phyloP scores from a whole-genome alignment of 2,113 vertebrate species.

The Glaucidium brasilianum region DNA sequence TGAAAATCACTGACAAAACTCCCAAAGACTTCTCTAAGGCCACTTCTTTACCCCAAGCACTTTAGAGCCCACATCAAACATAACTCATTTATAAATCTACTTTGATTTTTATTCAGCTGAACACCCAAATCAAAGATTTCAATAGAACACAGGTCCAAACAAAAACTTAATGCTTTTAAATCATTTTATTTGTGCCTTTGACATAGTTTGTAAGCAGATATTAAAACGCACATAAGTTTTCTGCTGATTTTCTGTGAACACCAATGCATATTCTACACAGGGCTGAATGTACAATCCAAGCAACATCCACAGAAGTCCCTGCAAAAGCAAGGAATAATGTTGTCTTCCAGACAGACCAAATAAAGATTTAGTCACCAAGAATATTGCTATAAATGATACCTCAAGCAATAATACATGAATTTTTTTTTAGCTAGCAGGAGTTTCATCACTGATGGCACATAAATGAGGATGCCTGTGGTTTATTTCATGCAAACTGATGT shows the following conservation, averaged over 20 bases:
- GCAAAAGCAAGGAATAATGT: background rate
- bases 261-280: background rate
- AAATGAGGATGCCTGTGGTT: background rate
- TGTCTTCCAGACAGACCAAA: conserved; percentile 11
- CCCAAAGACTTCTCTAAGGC: background rate
- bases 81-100: background rate
- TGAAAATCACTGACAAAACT: background rate
- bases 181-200: background rate
- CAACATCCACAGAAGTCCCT: background rate
- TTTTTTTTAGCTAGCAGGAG: background rate
- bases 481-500: background rate
- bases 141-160: background rate
- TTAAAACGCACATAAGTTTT: background rate
- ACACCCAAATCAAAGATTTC: background rate
- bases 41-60: background rate
- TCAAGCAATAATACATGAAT: background rate
- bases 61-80: background rate
- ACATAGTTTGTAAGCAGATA: background rate
- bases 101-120: background rate
- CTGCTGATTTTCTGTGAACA: background rate
- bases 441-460: conserved; percentile 24
- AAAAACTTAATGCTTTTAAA: background rate
- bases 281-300: background rate
- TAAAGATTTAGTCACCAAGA: conserved; percentile 8
- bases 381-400: conserved; percentile 11